Evolutionary conservation across 1,140 invertebrate genomes (phyloP), one percentile per base, ranked within the genome.

Genomic region (Phenacoccus solenopsis): DNA sequence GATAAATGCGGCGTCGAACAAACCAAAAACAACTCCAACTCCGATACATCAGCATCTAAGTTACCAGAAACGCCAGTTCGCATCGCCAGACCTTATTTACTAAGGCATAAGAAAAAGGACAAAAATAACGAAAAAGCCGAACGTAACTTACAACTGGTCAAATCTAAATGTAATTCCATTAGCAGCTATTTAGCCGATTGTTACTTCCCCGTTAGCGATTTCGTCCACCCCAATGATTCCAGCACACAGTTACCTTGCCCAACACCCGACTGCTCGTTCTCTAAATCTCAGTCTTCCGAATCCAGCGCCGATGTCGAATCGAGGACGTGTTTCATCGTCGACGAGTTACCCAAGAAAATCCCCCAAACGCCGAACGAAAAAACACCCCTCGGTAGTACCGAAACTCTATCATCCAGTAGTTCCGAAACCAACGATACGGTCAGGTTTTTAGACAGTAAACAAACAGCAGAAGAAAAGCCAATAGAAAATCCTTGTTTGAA

Each of bases 241-340:
- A 32, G 38, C 0, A 16, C 28, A 1, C 7, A 57, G 69, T 59
- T 28, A 27, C 21, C 38, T 16, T 12, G 22, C 10, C 9, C 21
- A 4, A 5, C 27, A 1, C 28, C 25, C 3, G n/a, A 21, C n/a
- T 27, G 13, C 13, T 21, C 20, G n/a, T 25, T 69, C 9, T 49
- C 38, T 16, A 49, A n/a, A 49, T 49, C 38, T 2, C 49, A 67
- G 49, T 49, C 56, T 5, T 49, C 38, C 4, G 38, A 49, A 9
- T 27, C 69, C 3, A 21, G 28, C 16, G 38, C 67, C 2, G 25
- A 64, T 64, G 5, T 49, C 67, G 1, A 69, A 69, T 56, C 67
- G 10, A 64, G 71, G 16, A 72, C 72, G 9, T 72, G 72, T 28
- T 70, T 70, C n/a, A 72, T 72, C 16, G 72, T 72, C 13, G 72